phyloP scores from a whole-genome alignment of 2,113 vertebrate genomes.

The Xerus inauris region DNA sequence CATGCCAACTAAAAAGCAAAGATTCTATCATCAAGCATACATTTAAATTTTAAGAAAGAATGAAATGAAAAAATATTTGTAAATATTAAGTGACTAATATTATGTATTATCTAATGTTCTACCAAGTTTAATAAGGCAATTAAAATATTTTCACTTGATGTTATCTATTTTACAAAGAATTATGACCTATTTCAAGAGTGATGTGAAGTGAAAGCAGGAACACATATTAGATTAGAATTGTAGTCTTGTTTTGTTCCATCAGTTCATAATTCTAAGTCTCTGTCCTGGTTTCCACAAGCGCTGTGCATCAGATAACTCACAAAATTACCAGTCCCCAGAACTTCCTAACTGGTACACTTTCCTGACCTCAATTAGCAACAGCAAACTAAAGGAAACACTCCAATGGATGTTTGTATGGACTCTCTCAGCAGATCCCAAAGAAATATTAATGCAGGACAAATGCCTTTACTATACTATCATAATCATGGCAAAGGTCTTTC shows the following conservation, averaged over 20 bases:
- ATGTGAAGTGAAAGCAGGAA: slow-evolving; percentile 41
- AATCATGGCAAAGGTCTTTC: slow-evolving; percentile 39
- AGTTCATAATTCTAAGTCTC: background rate
- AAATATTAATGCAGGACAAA: slow-evolving; percentile 42
- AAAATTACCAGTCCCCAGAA: background rate
- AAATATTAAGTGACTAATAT: slow-evolving; percentile 51
- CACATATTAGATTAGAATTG: background rate
- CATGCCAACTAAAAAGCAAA: slow-evolving; percentile 67
- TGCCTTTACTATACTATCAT: background rate
- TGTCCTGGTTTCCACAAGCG: background rate
- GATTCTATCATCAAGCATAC: slow-evolving; percentile 43
- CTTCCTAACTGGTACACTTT: background rate
- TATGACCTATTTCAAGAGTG: slow-evolving; percentile 9
- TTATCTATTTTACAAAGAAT: slow-evolving; percentile 27
- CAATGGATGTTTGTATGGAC: background rate
- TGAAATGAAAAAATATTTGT: slow-evolving; percentile 12
- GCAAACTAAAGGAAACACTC: background rate
- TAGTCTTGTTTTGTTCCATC: background rate
- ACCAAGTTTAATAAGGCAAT: slow-evolving; percentile 32
- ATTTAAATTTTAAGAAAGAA: slow-evolving; percentile 55
- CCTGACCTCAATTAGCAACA: slow-evolving; percentile 4
- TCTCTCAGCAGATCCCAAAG: slow-evolving; percentile 3
- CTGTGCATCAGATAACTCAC: background rate
- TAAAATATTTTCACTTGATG: slow-evolving; percentile 34
- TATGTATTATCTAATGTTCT: slow-evolving; percentile 37